A percentile compares a stretch with the other conserved stretches of the same genome.
These are phyloP conservation scores for Cyphomyrus discorhynchus DNA, from an alignment of 2,113 vertebrate species.

Conservation along the genomic window DNA sequence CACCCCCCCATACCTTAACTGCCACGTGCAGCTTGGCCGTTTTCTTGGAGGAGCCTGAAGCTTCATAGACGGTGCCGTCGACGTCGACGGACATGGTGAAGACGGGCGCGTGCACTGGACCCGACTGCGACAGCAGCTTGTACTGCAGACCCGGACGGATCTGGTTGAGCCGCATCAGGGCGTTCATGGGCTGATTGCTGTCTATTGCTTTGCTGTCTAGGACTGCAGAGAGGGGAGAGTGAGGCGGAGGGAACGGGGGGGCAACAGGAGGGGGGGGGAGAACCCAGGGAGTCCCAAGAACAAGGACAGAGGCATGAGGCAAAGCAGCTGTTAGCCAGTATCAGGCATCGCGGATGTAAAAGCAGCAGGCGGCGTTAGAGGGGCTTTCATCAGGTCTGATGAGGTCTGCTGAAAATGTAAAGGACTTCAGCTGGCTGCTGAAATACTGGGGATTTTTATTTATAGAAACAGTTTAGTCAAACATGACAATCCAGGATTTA, in stretches of 20 bases:
- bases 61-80: constrained; percentile 89
- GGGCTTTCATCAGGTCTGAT: neutral
- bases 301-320: neutral
- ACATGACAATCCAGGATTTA: neutral
- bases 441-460: neutral
- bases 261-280: neutral
- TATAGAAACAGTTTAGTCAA: neutral
- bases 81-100: constrained; percentile 99
- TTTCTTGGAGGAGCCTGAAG: constrained; percentile 96
- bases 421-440: neutral
- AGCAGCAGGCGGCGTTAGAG: neutral
- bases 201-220: constrained; percentile 99
- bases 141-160: constrained; percentile 97
- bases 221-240: constrained; percentile 54
- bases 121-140: constrained; percentile 95
- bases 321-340: neutral
- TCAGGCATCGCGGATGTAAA: neutral
- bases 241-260: neutral
- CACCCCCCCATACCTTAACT: constrained; percentile 73
- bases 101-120: constrained; percentile 94
- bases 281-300: neutral
- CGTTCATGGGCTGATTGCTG: constrained; percentile 90
- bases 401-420: neutral
- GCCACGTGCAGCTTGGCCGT: constrained; percentile 97
- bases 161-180: constrained; percentile 97